Base-by-base conservation (phyloP, 2,888 invertebrate species). In the Aspidiotus destructor region DNA sequence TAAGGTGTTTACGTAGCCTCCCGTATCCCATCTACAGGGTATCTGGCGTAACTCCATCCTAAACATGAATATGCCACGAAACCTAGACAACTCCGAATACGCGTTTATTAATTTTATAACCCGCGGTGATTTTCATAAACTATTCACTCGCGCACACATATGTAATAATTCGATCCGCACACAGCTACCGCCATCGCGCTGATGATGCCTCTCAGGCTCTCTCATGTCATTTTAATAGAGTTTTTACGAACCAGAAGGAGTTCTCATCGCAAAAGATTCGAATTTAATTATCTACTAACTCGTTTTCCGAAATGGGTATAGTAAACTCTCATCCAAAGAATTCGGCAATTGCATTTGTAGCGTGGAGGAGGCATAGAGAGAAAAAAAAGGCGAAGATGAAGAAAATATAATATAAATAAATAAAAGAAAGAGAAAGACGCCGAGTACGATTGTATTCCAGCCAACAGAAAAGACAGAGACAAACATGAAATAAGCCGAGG, bases 171-270 rank as follows among this genome's bases (percentile, higher is more conserved):
- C 28, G 28, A 48, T 48, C 48, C 48, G n/a, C 48, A 48, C 48
- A n/a, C 28, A 28, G 28, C 28, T 28, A 28, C 28, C 28, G 28
- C 28, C 28, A 28, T 28, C 28, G 28, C 28, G 28, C 28, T 28
- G 28, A 28, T 28, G 28, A 28, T 28, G 28, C 28, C 28, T 28
- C 28, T 28, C 28, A 28, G n/a, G 28, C 28, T 28, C 28, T 11
- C 48, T 48, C 48, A 13, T 48, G 48, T 48, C 48, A 48, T 48
- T 48, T 48, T 48, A 48, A 48, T 48, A 48, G n/a, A 48, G 48
- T 48, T 48, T 48, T 48, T 48, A 48, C n/a, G 48, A 48, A 48
- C 48, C n/a, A 13, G 48, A 48, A 48, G 48, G n/a, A n/a, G 28
- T 28, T 28, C 28, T 28, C 28, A 28, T 28, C 28, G 48, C 10